These are phyloP conservation scores for Hipposideros armiger DNA, from an alignment of 2,113 vertebrate species.

Conservation along the genomic window DNA sequence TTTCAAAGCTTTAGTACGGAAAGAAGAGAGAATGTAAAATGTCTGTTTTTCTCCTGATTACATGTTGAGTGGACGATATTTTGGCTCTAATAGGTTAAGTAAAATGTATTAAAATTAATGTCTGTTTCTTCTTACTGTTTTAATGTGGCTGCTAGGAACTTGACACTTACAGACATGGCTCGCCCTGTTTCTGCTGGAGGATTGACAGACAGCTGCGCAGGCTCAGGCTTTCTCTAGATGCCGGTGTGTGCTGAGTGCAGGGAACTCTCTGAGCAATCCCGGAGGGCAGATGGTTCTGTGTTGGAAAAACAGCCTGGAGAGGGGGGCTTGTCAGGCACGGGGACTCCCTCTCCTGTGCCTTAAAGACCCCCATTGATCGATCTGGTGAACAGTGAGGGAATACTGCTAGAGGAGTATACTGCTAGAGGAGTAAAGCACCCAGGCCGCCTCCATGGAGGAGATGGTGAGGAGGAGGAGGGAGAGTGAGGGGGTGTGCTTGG, in stretches of 20 bases:
- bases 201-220: rapidly evolving
- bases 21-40: neutral
- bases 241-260: neutral
- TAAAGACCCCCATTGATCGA: neutral
- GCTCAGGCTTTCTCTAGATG: neutral
- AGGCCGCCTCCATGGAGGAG: neutral
- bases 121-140: rapidly evolving
- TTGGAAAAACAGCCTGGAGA: neutral
- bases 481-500: no score
- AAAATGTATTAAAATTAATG: neutral
- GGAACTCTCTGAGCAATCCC: rapidly evolving
- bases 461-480: neutral
- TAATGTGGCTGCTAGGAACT: neutral
- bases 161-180: rapidly evolving
- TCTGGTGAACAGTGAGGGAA: neutral
- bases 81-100: neutral
- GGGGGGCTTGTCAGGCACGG: neutral
- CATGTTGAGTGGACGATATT: neutral
- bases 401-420: neutral
- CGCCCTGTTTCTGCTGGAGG: neutral
- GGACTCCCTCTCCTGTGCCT: neutral
- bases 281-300: rapidly evolving
- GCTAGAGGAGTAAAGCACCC: neutral
- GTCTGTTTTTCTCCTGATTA: neutral
- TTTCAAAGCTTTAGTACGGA: neutral